Base-by-base conservation (phyloP, 2,888 invertebrate genomes). In the Hemaris fuciformis region DNA sequence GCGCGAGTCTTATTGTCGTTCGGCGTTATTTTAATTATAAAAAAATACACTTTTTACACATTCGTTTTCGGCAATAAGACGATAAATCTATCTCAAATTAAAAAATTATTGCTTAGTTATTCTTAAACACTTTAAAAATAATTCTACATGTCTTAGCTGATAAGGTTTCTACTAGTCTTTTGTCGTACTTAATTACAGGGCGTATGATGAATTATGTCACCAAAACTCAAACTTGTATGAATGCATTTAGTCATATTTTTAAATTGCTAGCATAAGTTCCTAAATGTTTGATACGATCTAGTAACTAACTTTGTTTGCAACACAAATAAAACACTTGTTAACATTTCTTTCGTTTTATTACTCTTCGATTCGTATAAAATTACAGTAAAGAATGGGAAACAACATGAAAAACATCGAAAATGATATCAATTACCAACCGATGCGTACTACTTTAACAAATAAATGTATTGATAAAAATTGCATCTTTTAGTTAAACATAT, bases 291-390 rank as follows among this genome's bases (percentile, higher is more conserved):
- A 18, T 53, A 27, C 10, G 8, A 10, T 18, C 31, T 53, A 48
- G 25, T 25, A 23, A 53, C 27, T 53, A 53, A 53, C 31, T 23
- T 22, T 31, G 31, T 53, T 31, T 53, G 15, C 53, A 31, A 31
- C 64, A 72, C 66, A 74, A 73, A 73, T 74, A 70, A 73, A 71
- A 73, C 62, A 56, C 62, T 71, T 62, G 73, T 74, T 72, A 72
- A 71, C 57, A 66, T 70, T 69, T 66, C 61, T 25, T 64, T 72
- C 56, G 58, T 66, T 70, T 73, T 64, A 66, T 72, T 72, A 7
- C 46, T 68, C 62, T 58, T 66, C 48, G 43, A 27, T 27, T 20
- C 53, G 10, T 53, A 53, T 31, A 53, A 53, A 27, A 31, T 53
- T 48, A 31, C n/a, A 31, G 15, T 27, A 8, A 48, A 22, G 23